phyloP scores from a whole-genome alignment of 2,888 invertebrate genomes.

The Phoenoteleia sp. region DNA sequence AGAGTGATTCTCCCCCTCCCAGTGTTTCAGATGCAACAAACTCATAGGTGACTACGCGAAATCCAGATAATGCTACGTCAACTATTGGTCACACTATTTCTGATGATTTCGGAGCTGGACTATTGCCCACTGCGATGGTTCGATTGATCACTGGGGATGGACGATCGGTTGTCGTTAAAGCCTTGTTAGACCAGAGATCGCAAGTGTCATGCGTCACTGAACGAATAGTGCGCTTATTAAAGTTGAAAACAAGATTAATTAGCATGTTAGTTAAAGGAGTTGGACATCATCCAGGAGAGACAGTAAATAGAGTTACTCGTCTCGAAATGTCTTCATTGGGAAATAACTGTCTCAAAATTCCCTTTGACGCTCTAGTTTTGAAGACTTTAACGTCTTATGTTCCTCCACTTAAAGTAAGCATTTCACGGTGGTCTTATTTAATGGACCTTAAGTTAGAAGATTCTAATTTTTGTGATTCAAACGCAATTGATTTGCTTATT shows the following conservation, averaged over 20 bases:
- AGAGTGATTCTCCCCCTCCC: not conserved
- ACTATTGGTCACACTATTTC: not conserved
- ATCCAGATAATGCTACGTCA: not conserved
- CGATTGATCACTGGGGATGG: not conserved
- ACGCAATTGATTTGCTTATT: not conserved
- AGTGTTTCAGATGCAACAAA: not conserved
- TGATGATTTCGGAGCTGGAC: not conserved
- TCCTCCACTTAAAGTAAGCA: not conserved
- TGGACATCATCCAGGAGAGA: not conserved
- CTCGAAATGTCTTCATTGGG: not conserved
- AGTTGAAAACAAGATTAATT: not conserved
- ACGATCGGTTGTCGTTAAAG: not conserved
- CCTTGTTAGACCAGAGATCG: not conserved
- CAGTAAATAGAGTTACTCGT: not conserved
- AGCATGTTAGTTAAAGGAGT: not conserved
- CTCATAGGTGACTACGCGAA: not conserved
- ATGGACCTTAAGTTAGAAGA: not conserved
- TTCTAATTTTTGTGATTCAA: not conserved
- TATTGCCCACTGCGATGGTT: not conserved
- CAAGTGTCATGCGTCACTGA: not conserved
- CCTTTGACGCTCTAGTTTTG: not conserved
- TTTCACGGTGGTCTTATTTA: not conserved
- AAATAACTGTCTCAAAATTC: not conserved
- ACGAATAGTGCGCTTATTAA: not conserved
- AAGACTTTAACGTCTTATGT: not conserved